Evolutionary conservation across 2,888 invertebrate species (phyloP), one percentile per base, ranked within the genome.

Genomic region (Drosophila infuscata): DNA sequence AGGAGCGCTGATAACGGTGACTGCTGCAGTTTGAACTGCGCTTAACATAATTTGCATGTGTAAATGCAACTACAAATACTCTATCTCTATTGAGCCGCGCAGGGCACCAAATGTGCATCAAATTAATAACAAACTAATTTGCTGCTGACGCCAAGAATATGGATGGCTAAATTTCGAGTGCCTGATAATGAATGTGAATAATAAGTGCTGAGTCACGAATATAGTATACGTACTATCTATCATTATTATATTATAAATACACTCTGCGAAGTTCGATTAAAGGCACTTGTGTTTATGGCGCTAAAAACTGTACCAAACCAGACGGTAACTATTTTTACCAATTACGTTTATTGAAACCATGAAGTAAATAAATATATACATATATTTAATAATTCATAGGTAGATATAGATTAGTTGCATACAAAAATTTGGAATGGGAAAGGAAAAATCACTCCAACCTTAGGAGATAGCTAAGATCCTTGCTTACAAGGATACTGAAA

Each of bases 161-260:
- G 20, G 20, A 25, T 12, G 7, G 7, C 25, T 8, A 3, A 36
- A 36, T 9, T 35, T 60, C 49, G 11, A 60, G 17, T 59, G 33
- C 48, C 59, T 35, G 59, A 60, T 60, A 60, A 49, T 20, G 59
- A 60, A 36, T 36, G 49, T 20, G 20, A 46, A 20, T 46, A 20
- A 20, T 12, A 17, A 38, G 36, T n/a, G 17, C 38, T 3, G 17
- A 36, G 6, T 17, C 29, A n/a, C 38, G 38, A 41, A 56, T 15
- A n/a, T 56, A 41, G 17, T 38, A 38, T 8, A n/a, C n/a, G 17
- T n/a, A n/a, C 8, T n/a, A 8, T 17, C 8, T 17, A 8, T 17
- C 17, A 38, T 20, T 46, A 20, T 3, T 7, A 46, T 20, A 20
- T 7, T 15, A 20, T 20, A 15, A 46, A 20, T 43, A 43, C 43